Percentiles rank a stretch among this genome's conserved stretches.
Evolutionary conservation across 2,797 vertebrate genomes (phyloP).

Genomic region (Tangara arthus): DNA sequence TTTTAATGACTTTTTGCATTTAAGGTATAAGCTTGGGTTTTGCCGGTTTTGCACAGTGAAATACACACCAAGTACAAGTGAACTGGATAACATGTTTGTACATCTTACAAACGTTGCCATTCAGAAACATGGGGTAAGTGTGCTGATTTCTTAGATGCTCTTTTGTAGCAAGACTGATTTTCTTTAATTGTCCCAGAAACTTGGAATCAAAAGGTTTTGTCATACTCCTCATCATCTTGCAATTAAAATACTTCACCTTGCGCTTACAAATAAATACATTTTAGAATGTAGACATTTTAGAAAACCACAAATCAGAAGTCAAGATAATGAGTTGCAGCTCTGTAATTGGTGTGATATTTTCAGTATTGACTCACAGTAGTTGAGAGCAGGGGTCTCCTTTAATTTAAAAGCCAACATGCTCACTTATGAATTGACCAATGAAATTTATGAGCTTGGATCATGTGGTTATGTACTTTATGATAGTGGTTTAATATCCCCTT

Average conservation of each 20-base stretch:
- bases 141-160: neutral
- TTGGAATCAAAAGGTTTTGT: neutral
- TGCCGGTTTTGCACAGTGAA: constrained; percentile 98
- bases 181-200: neutral
- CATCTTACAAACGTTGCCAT: constrained; percentile 98
- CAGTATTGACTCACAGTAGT: neutral
- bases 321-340: neutral
- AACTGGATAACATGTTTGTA: constrained; percentile 98
- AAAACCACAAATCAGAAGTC: neutral
- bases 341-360: neutral
- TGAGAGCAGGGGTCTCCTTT: neutral
- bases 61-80: constrained; percentile 95
- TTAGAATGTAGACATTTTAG: neutral
- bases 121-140: constrained; percentile 93
- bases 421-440: neutral
- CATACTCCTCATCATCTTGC: neutral
- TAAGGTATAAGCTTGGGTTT: constrained; percentile 97
- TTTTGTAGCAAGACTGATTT: neutral
- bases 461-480: neutral
- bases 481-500: neutral
- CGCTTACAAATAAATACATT: neutral
- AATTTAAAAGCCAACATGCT: constrained; percentile 6
- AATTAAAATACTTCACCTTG: neutral
- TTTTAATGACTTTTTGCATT: constrained; percentile 15
- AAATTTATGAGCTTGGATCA: neutral